phyloP scores from a whole-genome alignment of 30 jellyfish, hydroid and myxozoan genomes.

The Mastigias papua region DNA sequence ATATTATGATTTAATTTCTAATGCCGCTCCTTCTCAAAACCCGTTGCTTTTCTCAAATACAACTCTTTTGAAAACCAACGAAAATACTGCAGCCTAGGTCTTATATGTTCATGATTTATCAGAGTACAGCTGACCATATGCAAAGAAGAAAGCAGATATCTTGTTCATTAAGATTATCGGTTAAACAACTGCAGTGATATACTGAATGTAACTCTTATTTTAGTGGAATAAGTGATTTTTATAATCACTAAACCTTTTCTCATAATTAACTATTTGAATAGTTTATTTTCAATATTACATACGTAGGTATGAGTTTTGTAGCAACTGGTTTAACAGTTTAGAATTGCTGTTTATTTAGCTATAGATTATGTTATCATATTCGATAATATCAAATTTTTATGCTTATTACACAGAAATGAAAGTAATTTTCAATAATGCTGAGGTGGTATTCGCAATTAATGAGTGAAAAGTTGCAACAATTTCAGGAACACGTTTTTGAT shows the following conservation, averaged over 20 bases:
- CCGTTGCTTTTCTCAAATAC: no score
- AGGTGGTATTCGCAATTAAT: no score
- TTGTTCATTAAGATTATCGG: neutral
- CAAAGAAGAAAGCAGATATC: neutral
- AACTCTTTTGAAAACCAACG: no score
- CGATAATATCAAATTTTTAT: no score
- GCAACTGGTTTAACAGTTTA: constrained; percentile 15
- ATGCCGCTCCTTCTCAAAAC: no score
- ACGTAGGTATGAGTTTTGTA: neutral
- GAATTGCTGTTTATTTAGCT: neutral
- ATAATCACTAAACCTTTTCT: no score
- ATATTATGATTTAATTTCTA: no score
- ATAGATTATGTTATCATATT: no score
- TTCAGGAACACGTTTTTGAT: no score
- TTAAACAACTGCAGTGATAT: neutral
- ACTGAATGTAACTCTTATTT: neutral
- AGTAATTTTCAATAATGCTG: no score
- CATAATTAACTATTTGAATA: neutral
- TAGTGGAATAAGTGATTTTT: neutral
- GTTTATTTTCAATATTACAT: neutral
- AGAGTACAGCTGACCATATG: neutral
- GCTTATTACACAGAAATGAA: no score
- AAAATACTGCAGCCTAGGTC: neutral
- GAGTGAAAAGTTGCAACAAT: no score
- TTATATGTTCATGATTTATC: neutral